phyloP scores from a whole-genome alignment of 2,797 vertebrate species.

The Malacoraja senta region DNA sequence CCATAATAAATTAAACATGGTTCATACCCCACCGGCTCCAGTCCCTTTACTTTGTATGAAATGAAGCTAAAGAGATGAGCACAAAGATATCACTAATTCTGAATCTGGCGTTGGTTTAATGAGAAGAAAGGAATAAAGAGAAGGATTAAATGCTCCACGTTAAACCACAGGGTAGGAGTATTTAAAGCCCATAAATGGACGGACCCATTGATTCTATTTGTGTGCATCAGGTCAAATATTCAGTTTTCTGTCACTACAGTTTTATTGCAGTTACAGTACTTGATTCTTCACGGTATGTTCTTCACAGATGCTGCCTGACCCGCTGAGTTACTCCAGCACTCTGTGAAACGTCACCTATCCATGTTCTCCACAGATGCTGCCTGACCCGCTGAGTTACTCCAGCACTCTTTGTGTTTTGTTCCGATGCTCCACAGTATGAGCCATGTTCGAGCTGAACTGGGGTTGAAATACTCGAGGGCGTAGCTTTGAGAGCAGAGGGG shows the following conservation, averaged over 20 bases:
- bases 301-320: too few relatives aligned
- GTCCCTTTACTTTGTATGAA: neutral
- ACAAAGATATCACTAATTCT: neutral
- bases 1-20: slow-evolving; percentile 6
- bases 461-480: neutral
- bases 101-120: neutral
- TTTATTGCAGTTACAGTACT: too few relatives aligned
- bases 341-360: too few relatives aligned
- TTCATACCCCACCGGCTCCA: neutral
- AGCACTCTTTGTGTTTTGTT: too few relatives aligned
- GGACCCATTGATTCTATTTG: too few relatives aligned
- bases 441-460: neutral
- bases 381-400: too few relatives aligned
- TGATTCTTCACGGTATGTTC: neutral
- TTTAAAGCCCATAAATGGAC: neutral
- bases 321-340: too few relatives aligned
- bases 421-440: neutral
- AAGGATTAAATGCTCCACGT: neutral
- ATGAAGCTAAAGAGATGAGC: neutral
- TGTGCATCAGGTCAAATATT: too few relatives aligned
- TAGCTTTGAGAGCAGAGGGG: too few relatives aligned
- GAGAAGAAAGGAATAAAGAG: neutral
- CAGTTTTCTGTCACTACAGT: too few relatives aligned
- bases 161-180: neutral
- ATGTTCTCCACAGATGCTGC: too few relatives aligned